phyloP scores from a whole-genome alignment of 1,140 invertebrate species.

The Drosophila kanapiae region DNA sequence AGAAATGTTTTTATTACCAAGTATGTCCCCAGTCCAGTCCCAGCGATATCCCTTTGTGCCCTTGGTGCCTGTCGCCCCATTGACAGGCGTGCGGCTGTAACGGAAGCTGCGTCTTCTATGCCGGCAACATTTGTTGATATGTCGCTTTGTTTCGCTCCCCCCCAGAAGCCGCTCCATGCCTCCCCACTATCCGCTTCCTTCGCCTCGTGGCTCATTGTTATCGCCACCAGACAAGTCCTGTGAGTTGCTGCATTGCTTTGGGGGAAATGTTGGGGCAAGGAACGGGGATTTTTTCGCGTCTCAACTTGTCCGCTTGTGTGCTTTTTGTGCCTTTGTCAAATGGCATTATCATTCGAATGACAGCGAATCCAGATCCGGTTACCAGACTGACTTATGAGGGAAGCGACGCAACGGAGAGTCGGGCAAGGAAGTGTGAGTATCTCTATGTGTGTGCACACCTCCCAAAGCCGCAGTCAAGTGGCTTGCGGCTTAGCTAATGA shows the following conservation, averaged over 20 bases:
- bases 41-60: constrained; percentile 24
- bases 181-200: constrained; percentile 23
- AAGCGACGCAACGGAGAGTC: not conserved
- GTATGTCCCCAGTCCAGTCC: constrained; percentile 9
- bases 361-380: constrained; percentile 66
- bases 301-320: constrained; percentile 72
- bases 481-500: constrained; percentile 62
- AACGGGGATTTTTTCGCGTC: constrained; percentile 58
- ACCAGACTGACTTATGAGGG: constrained; percentile 52
- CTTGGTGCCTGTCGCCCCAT: constrained; percentile 36
- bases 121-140: constrained; percentile 68
- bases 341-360: constrained; percentile 76
- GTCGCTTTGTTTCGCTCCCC: constrained; percentile 46
- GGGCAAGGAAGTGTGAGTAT: not conserved
- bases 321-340: constrained; percentile 69
- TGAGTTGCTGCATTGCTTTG: constrained; percentile 42
- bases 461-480: constrained; percentile 60
- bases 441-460: constrained; percentile 17
- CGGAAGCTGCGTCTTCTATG: constrained; percentile 55
- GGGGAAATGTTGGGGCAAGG: constrained; percentile 7
- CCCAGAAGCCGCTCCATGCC: not conserved
- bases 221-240: constrained; percentile 58
- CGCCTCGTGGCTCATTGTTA: constrained; percentile 41
- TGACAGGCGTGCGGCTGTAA: constrained; percentile 62
- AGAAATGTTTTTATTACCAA: constrained; percentile 5